These are phyloP conservation scores for Heterodera schachtii DNA, from an alignment of 1,140 invertebrate species.

Conservation along the genomic window DNA sequence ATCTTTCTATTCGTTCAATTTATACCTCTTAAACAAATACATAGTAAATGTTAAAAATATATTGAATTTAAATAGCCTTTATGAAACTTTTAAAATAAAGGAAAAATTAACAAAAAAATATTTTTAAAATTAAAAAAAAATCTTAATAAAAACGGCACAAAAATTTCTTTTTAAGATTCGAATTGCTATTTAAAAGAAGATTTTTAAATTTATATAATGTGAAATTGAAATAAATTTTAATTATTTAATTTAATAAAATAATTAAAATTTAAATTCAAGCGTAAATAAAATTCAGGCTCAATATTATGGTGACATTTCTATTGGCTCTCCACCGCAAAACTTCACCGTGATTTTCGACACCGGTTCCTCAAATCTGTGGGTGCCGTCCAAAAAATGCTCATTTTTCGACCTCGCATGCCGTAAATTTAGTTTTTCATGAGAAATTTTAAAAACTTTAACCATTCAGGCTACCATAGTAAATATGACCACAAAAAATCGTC, in stretches of 20 bases:
- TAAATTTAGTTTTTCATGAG: slow-evolving; percentile 71
- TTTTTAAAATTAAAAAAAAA: too few species aligned
- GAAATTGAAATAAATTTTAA: background rate
- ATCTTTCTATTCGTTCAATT: too few species aligned
- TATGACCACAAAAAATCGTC: slow-evolving; percentile 85
- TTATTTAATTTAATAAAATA: background rate
- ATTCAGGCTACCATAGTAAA: slow-evolving; percentile 85
- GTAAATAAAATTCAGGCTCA: slow-evolving; percentile 76
- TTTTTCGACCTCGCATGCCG: slow-evolving; percentile 84
- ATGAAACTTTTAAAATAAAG: too few species aligned
- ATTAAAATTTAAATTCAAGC: background rate
- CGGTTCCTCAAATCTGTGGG: slow-evolving; percentile 96
- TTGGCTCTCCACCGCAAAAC: slow-evolving; percentile 87
- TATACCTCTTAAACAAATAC: too few species aligned
- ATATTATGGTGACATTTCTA: slow-evolving; percentile 90
- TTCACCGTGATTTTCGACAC: slow-evolving; percentile 79
- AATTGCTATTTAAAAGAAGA: too few species aligned
- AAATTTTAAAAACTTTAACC: slow-evolving; percentile 73
- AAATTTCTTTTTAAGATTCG: too few species aligned
- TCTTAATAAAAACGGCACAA: too few species aligned
- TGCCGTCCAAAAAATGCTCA: slow-evolving; percentile 92
- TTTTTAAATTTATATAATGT: background rate
- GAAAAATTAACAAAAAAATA: too few species aligned
- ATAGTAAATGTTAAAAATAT: too few species aligned
- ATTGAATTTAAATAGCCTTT: too few species aligned